Evolutionary conservation across 2,888 invertebrate genomes (phyloP).

Genomic region (Lycocerus yunnanus): DNA sequence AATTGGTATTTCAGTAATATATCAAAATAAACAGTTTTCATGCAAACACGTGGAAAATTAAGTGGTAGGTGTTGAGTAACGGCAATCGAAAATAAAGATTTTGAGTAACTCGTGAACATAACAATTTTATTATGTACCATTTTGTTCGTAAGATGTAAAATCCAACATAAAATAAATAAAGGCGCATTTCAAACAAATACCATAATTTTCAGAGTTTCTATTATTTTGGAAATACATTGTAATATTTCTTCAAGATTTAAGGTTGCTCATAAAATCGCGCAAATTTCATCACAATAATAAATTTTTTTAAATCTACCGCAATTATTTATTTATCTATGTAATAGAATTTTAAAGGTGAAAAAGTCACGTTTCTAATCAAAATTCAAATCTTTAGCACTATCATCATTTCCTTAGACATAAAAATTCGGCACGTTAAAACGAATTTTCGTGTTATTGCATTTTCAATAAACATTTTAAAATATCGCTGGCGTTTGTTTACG

Average conservation of each 20-base stretch:
- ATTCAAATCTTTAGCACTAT: background rate
- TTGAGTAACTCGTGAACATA: background rate
- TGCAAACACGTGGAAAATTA: background rate
- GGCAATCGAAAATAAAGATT: background rate
- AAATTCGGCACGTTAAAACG: background rate
- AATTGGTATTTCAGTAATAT: background rate
- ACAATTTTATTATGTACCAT: background rate
- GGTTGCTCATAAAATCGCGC: background rate
- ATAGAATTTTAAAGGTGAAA: background rate
- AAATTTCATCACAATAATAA: background rate
- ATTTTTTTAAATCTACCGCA: background rate
- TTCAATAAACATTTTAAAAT: background rate
- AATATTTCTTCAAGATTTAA: background rate
- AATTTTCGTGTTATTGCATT: background rate
- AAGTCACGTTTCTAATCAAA: constrained; percentile 18
- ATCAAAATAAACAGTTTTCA: background rate
- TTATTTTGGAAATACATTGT: background rate
- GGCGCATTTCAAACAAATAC: background rate
- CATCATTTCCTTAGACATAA: background rate
- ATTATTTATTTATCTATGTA: background rate
- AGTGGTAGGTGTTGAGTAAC: background rate
- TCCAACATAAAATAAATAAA: background rate
- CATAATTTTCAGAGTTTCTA: background rate
- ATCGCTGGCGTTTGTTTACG: background rate
- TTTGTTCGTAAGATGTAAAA: background rate